Percentiles rank a stretch among this genome's conserved stretches.
These are phyloP conservation scores for Oceanodroma tethys DNA, from an alignment of 2,113 vertebrate genomes.

Conservation along the genomic window DNA sequence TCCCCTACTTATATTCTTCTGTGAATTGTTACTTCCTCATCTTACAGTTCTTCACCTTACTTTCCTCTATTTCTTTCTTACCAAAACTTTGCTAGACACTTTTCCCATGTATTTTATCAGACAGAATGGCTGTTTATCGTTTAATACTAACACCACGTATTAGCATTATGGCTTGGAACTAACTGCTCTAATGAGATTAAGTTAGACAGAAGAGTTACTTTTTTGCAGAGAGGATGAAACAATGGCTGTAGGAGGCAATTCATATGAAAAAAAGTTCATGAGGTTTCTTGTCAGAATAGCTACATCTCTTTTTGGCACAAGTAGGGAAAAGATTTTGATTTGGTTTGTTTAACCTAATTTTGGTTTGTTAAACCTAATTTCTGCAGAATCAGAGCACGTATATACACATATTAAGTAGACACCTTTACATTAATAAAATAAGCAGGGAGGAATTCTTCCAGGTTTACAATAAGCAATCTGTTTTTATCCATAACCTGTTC, in stretches of 20 bases:
- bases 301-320: background rate
- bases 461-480: background rate
- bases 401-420: background rate
- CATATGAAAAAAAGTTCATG: rapidly evolving
- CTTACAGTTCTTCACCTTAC: background rate
- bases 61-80: background rate
- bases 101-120: background rate
- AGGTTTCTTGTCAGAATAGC: background rate
- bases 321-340: background rate
- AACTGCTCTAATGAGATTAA: background rate
- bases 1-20: background rate
- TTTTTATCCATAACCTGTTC: background rate
- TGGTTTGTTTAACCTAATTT: background rate
- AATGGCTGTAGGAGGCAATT: background rate
- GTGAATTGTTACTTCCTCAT: background rate
- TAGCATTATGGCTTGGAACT: background rate
- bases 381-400: background rate
- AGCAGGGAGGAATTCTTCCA: background rate
- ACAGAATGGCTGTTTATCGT: background rate
- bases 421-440: background rate
- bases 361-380: background rate
- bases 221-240: background rate
- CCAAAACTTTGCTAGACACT: background rate
- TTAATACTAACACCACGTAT: background rate
- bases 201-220: background rate